Evolutionary conservation across 37 sponge, comb jelly and placozoan species (phyloP), one percentile per base, ranked within the genome.

Genomic region (Ephydatia muelleri): DNA sequence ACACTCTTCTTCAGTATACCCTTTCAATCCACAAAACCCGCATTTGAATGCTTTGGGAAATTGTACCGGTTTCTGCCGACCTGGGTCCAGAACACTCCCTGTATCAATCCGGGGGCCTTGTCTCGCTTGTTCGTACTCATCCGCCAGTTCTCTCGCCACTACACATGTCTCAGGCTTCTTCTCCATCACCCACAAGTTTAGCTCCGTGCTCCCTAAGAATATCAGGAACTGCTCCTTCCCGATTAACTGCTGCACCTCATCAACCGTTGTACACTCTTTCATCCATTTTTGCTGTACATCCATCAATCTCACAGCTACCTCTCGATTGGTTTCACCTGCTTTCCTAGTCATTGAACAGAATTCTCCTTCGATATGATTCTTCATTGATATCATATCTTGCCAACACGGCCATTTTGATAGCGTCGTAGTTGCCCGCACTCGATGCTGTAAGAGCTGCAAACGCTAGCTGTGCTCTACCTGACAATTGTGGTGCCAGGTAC

Each of bases 301-400:
- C 66, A 74, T 26, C 48, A 76, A 23, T 26, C 82, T 39, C 2
- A 43, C 73, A 0, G 77, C 71, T 57, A 87, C 34, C 73, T 87
- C 88, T 2, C 82, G 23, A 67, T 88, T 67, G 12, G 79, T 83
- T 28, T 88, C 88, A 38, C 76, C 83, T 5, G 30, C 30, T 65
- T 72, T 72, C 66, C 48, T 6, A 1, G 40, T 33, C 8, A 70
- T 76, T 22, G 72, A 13, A 32, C 90, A 22, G 70, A 90, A 90
- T 22, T n/a, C 85, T 67, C 30, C 68, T 76, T 12, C 85, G 75
- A 29, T 85, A 85, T 49, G 70, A 43, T 64, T 90, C 90, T 27
- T 81, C 85, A 26, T 68, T 80, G 33, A 85, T 68, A 40, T 90
- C 70, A 64, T 90, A 90, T 34, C 81, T 39, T 4, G 23, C 25